Evolutionary conservation across 2,888 invertebrate genomes (phyloP).

Genomic region (Bellardia pandia): DNA sequence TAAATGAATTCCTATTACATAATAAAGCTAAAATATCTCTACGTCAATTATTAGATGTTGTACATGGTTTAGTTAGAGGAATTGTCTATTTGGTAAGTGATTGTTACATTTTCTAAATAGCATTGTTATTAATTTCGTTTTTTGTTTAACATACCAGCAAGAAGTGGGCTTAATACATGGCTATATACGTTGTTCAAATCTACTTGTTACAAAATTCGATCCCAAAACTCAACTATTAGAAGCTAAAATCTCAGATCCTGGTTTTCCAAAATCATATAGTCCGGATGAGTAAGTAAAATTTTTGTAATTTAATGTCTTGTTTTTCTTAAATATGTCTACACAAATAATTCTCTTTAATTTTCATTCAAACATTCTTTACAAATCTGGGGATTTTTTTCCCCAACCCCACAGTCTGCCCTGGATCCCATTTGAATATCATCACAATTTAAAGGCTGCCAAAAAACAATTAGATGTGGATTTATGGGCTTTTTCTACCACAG

Average conservation of each 20-base stretch:
- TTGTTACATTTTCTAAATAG: background rate
- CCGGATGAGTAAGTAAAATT: slow-evolving; percentile 86
- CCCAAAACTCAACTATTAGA: slow-evolving; percentile 87
- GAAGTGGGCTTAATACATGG: slow-evolving; percentile 94
- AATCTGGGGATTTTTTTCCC: background rate
- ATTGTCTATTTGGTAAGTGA: slow-evolving; percentile 91
- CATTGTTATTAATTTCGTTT: background rate
- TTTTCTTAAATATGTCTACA: slow-evolving; percentile 12
- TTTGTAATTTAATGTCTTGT: background rate
- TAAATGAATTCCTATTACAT: slow-evolving; percentile 86
- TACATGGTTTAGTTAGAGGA: slow-evolving; percentile 92
- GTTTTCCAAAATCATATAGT: slow-evolving; percentile 87
- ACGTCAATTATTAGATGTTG: slow-evolving; percentile 92
- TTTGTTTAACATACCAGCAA: slow-evolving; percentile 84
- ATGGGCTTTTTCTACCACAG: slow-evolving; percentile 96
- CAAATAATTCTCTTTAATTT: background rate
- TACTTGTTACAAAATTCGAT: slow-evolving; percentile 91
- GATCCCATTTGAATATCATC: slow-evolving; percentile 94
- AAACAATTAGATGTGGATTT: slow-evolving; percentile 91
- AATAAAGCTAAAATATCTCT: slow-evolving; percentile 85
- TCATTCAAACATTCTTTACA: background rate
- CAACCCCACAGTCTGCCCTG: slow-evolving; percentile 89
- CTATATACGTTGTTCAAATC: slow-evolving; percentile 91
- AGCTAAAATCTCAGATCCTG: slow-evolving; percentile 94
- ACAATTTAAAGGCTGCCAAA: slow-evolving; percentile 88